These are phyloP conservation scores for Lichenostomus cassidix DNA, from an alignment of 2,113 vertebrate genomes.

Conservation along the genomic window DNA sequence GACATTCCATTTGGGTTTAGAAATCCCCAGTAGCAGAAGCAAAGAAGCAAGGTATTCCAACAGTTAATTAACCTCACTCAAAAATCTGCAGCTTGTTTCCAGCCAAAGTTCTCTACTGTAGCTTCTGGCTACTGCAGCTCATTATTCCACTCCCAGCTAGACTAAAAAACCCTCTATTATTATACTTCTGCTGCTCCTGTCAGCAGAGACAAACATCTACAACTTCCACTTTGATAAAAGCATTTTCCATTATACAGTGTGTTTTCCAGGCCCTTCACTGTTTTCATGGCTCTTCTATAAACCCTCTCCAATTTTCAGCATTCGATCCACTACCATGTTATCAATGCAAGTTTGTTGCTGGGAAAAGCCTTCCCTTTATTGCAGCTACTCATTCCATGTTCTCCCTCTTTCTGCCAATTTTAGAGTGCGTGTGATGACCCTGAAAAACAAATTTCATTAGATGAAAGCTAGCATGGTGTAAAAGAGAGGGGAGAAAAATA, in stretches of 20 bases:
- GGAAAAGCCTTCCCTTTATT: conserved; percentile 56
- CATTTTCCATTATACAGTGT: background rate
- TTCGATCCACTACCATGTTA: background rate
- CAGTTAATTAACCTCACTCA: conserved; percentile 40
- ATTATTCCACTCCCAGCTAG: conserved; percentile 18
- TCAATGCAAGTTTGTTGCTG: conserved; percentile 8
- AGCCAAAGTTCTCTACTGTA: background rate
- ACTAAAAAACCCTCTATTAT: conserved; percentile 50
- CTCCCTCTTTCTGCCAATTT: conserved; percentile 42
- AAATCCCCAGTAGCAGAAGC: background rate
- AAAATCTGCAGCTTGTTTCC: conserved; percentile 33
- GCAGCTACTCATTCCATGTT: conserved; percentile 7
- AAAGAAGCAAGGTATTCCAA: conserved; percentile 36
- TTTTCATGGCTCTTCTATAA: conserved; percentile 41
- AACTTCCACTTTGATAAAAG: conserved; percentile 34
- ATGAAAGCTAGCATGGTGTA: background rate
- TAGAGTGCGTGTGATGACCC: conserved; percentile 22
- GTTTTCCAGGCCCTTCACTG: conserved; percentile 24
- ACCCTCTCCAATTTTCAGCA: conserved; percentile 39
- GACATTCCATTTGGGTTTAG: background rate
- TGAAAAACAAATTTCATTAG: conserved; percentile 29
- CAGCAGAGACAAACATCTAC: conserved; percentile 52
- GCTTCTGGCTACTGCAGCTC: conserved; percentile 43
- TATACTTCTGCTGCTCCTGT: conserved; percentile 47
- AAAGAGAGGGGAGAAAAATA: background rate